phyloP scores from a whole-genome alignment of 2,113 vertebrate genomes.

The Podarcis raffonei region DNA sequence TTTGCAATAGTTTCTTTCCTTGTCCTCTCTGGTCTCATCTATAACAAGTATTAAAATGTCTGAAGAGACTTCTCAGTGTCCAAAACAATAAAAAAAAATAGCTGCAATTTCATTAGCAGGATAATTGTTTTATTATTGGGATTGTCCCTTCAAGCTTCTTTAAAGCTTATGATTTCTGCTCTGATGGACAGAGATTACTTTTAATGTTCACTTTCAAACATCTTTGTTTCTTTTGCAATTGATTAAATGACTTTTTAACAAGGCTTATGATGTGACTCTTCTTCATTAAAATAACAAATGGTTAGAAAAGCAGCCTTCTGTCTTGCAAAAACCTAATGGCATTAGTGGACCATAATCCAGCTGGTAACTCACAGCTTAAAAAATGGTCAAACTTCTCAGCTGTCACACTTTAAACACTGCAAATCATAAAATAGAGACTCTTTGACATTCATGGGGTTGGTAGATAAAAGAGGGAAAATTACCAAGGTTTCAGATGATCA shows the following conservation, averaged over 20 bases:
- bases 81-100: constrained; percentile 41
- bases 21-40: neutral
- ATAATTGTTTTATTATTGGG: constrained; percentile 44
- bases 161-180: constrained; percentile 70
- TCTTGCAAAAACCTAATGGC: constrained; percentile 73
- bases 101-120: constrained; percentile 55
- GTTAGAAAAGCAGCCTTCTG: constrained; percentile 73
- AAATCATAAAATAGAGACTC: constrained; percentile 54
- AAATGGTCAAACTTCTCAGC: constrained; percentile 45
- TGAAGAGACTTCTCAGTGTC: constrained; percentile 58
- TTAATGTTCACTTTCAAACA: constrained; percentile 69
- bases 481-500: constrained; percentile 50
- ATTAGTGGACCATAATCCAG: constrained; percentile 75
- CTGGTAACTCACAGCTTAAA: constrained; percentile 69
- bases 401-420: constrained; percentile 54
- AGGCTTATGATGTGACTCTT: constrained; percentile 75
- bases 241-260: constrained; percentile 80
- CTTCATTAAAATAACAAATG: constrained; percentile 80
- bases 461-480: constrained; percentile 59
- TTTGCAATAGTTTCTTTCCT: constrained; percentile 25
- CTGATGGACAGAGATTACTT: constrained; percentile 69
- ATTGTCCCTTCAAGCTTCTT: constrained; percentile 52
- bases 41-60: neutral
- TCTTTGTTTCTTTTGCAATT: constrained; percentile 73
- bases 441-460: constrained; percentile 62